Percentiles rank a stretch among this genome's conserved stretches.
These are phyloP conservation scores for Pseudomyrmex pallidus DNA, from an alignment of 1,140 invertebrate genomes.

Conservation along the genomic window DNA sequence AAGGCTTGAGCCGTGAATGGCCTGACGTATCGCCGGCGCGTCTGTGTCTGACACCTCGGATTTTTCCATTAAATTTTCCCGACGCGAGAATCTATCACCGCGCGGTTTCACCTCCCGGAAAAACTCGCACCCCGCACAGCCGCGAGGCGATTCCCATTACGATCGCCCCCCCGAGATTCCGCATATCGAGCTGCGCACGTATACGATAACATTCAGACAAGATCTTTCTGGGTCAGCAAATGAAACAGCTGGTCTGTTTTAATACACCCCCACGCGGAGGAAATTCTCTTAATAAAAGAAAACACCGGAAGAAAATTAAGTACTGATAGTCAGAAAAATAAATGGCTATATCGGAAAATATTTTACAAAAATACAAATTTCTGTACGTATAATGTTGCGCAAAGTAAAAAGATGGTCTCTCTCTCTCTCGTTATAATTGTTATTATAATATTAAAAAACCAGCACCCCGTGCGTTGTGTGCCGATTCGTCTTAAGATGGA, in stretches of 20 bases:
- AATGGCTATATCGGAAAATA: background rate
- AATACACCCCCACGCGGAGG: background rate
- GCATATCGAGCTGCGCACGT: slow-evolving; percentile 68
- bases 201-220: slow-evolving; percentile 1
- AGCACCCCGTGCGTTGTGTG: background rate
- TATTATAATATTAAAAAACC: background rate
- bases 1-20: slow-evolving; percentile 78
- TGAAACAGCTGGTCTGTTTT: slow-evolving; percentile 19
- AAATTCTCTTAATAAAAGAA: background rate
- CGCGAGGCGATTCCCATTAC: slow-evolving; percentile 81
- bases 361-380: background rate
- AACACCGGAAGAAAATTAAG: background rate
- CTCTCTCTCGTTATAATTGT: too few species aligned
- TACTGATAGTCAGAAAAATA: background rate
- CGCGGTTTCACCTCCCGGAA: slow-evolving; percentile 78
- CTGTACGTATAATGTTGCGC: too few species aligned
- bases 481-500: slow-evolving; percentile 4
- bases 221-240: slow-evolving; percentile 46
- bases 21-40: slow-evolving; percentile 83
- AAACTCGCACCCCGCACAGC: slow-evolving; percentile 72
- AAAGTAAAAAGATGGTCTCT: too few species aligned
- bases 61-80: slow-evolving; percentile 85
- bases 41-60: slow-evolving; percentile 84
- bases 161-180: slow-evolving; percentile 75
- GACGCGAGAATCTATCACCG: slow-evolving; percentile 84